Base-by-base conservation (phyloP, 2,113 vertebrate genomes). In the Megaleporinus macrocephalus region DNA sequence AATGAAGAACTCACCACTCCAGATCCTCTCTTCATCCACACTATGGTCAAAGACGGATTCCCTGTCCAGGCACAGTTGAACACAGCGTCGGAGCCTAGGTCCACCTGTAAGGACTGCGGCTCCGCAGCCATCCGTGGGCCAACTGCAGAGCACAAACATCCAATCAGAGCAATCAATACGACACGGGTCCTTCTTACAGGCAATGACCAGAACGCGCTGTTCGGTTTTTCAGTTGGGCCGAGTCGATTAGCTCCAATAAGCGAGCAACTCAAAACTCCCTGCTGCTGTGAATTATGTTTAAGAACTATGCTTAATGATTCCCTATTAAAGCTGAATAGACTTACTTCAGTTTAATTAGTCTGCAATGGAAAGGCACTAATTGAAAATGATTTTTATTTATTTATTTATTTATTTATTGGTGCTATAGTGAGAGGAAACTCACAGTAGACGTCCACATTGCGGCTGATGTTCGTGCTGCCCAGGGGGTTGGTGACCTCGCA, bases 1-100 rank as follows among this genome's bases (percentile, higher is more conserved):
- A 12, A 18, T 0, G 10, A 66, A 47, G 14, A 3, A 91, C 97
- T 92, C 87, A 99, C 98, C 95, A 99, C 97, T 47, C 97, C 97
- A 0, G 98, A 98, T 70, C 98, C 97, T n/a, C 97, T 91, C 84
- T 99, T 99, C 97, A 98, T 99, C 98, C 98, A 99, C 65, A 99
- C 98, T 0, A 99, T 98, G 81, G 98, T 99, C 41, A 99, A 95
- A 0, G 98, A 99, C 0, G 98, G 98, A 88, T 99, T 99, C 87
- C 98, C 98, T 0, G 94, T 98, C 98, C 98, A 99, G 44, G 97
- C 95, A 5, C 98, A 99, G 91, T 96, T 99, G 92, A 99, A 99
- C 75, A 98, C 87, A 0, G 97, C 98, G 0, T 99, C 97, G 0
- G 98, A 98, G 51, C 96, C 97, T 71, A 98, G 95, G 85, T 99